A percentile compares a stretch with the other conserved stretches of the same genome.
Conservation (phyloP, 2,113 vertebrate species). For the Equus quagga region DNA sequence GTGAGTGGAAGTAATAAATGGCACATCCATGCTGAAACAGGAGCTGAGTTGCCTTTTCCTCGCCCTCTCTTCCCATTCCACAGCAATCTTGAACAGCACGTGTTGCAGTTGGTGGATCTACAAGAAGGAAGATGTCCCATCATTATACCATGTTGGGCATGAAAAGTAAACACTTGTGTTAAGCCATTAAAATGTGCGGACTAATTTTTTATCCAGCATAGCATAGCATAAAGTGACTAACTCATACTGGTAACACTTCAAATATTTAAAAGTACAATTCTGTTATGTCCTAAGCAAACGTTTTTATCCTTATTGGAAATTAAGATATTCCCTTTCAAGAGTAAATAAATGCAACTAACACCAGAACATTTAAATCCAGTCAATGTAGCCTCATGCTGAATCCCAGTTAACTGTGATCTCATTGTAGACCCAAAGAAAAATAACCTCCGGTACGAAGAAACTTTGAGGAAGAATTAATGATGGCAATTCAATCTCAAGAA, state of each 20-base stretch:
- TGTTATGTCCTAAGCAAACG: not conserved
- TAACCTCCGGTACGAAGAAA: not conserved
- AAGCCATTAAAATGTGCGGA: not conserved
- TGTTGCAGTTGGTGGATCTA: not conserved
- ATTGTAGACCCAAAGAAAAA: not conserved
- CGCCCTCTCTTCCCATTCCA: not conserved
- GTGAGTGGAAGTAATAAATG: not conserved
- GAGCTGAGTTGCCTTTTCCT: not conserved
- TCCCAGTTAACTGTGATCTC: not conserved
- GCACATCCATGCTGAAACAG: not conserved
- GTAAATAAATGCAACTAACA: not conserved
- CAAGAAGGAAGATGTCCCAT: not conserved
- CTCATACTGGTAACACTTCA: not conserved
- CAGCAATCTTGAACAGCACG: not conserved
- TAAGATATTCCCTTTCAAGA: not conserved
- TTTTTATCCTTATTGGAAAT: not conserved
- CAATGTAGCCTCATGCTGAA: not conserved
- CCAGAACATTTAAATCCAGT: not conserved
- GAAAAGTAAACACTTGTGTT: not conserved
- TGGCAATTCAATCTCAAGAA: not conserved
- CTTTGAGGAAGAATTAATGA: not conserved
- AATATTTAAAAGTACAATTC: not conserved
- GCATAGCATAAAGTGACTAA: not conserved
- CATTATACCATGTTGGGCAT: not conserved
- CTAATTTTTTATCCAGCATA: not conserved